phyloP scores from a whole-genome alignment of 2,113 vertebrate genomes.

The Nothoprocta pentlandii region DNA sequence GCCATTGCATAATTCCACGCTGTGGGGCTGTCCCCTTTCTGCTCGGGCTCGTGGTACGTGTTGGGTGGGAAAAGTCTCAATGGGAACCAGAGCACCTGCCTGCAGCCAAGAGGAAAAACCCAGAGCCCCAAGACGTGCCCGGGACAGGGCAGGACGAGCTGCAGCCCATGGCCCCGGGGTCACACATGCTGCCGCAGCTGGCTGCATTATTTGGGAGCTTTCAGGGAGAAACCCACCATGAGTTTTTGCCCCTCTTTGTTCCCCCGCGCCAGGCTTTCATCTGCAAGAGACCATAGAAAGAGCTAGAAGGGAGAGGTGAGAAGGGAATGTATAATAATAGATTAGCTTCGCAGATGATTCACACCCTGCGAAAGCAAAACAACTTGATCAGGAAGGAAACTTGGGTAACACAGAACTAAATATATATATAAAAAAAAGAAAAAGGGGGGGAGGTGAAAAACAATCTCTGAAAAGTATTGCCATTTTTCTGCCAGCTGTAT shows the following conservation, averaged over 20 bases:
- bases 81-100: neutral
- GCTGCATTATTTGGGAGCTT: neutral
- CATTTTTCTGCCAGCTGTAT: neutral
- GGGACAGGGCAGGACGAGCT: neutral
- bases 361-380: neutral
- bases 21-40: slow-evolving; percentile 1
- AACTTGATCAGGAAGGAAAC: slow-evolving; percentile 10
- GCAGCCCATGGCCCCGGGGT: neutral
- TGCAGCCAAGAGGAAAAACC: neutral
- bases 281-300: neutral
- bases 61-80: neutral
- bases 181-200: neutral
- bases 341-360: neutral
- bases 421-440: neutral
- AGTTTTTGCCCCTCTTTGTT: neutral
- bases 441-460: neutral
- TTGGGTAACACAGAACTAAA: neutral
- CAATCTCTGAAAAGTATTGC: neutral
- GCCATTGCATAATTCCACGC: neutral
- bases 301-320: neutral
- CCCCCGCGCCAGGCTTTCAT: neutral
- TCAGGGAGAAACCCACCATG: neutral
- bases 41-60: neutral
- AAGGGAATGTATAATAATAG: neutral
- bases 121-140: fast-evolving